These are phyloP conservation scores for Lutra lutra DNA, from an alignment of 2,797 vertebrate species.

Conservation along the genomic window DNA sequence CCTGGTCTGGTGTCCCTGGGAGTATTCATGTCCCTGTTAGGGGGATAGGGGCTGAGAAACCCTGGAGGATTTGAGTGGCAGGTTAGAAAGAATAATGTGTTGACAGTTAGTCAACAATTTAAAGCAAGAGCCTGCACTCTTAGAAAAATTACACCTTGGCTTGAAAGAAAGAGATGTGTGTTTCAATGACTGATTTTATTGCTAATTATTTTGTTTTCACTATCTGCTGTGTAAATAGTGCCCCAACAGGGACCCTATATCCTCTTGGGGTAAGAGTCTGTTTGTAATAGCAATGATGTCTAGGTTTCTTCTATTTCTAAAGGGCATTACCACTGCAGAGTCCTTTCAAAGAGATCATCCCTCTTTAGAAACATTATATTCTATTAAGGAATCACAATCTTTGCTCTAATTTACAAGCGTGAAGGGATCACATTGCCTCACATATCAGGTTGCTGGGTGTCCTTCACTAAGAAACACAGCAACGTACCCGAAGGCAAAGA, in stretches of 20 bases:
- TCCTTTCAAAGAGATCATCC: not conserved
- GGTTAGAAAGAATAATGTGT: not conserved
- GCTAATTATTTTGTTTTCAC: slow-evolving; percentile 23
- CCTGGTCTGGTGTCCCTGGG: not conserved
- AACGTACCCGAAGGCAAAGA: rapidly evolving
- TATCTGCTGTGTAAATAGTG: not conserved
- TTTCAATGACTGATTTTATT: not conserved
- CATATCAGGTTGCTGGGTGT: not conserved
- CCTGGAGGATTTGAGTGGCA: no score
- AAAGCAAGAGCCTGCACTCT: not conserved
- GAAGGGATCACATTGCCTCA: not conserved
- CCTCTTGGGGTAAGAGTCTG: not conserved
- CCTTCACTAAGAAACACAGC: not conserved
- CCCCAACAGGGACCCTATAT: not conserved
- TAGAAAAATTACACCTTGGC: not conserved
- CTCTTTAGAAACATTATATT: not conserved
- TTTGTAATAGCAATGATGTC: no score
- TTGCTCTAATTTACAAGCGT: not conserved
- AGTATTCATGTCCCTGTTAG: not conserved
- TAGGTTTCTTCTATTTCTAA: not conserved
- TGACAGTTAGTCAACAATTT: not conserved
- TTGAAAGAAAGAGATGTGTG: not conserved
- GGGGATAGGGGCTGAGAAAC: not conserved
- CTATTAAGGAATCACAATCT: not conserved
- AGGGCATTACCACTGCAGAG: no score